These are phyloP conservation scores for Agonum fuliginosum DNA, from an alignment of 2,888 invertebrate genomes.

Conservation along the genomic window DNA sequence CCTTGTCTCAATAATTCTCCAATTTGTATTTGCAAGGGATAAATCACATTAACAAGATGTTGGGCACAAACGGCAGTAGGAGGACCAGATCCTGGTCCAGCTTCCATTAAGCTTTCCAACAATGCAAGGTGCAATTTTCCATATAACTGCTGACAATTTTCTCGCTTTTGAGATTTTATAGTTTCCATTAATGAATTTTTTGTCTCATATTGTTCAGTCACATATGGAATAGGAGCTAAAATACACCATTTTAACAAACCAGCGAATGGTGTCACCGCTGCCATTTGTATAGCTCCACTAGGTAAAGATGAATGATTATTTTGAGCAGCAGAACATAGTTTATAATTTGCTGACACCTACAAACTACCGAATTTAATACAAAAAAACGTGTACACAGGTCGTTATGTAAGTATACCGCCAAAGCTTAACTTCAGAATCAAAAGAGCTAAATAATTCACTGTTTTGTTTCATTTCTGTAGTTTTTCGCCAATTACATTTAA, in stretches of 20 bases:
- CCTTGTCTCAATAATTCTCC: conserved; percentile 44
- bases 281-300: conserved; percentile 88
- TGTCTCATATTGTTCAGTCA: conserved; percentile 65
- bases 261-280: conserved; percentile 86
- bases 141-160: conserved; percentile 72
- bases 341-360: conserved; percentile 78
- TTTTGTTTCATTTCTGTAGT: no score
- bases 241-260: conserved; percentile 88
- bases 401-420: no score
- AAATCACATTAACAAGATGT: conserved; percentile 75
- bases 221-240: conserved; percentile 78
- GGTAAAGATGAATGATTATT: conserved; percentile 81
- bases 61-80: conserved; percentile 80
- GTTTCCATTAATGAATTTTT: conserved; percentile 52
- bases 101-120: conserved; percentile 79
- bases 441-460: no score
- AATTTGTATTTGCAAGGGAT: conserved; percentile 71
- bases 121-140: conserved; percentile 82
- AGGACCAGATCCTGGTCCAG: conserved; percentile 72
- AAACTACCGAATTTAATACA: conserved; percentile 54
- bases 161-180: conserved; percentile 65
- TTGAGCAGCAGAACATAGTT: conserved; percentile 81
- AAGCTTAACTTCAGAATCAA: no score
- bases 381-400: conserved; percentile 30
- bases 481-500: no score